Conservation (phyloP, 2,888 invertebrate genomes). For the Lasiommata megera region DNA sequence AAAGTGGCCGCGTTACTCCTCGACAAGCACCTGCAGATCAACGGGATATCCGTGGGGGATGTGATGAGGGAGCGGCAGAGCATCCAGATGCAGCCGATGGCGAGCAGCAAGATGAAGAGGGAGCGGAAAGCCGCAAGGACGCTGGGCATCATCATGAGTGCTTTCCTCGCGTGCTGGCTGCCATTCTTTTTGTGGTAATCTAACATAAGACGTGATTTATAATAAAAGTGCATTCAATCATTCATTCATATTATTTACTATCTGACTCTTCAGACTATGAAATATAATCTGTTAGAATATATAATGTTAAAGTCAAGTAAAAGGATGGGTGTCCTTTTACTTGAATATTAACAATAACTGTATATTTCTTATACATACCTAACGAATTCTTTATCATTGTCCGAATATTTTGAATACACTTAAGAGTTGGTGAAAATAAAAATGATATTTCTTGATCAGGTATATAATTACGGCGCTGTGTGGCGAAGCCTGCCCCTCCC, state of each 20-base stretch:
- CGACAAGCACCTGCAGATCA: constrained; percentile 94
- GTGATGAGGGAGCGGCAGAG: constrained; percentile 82
- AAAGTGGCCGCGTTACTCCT: constrained; percentile 93
- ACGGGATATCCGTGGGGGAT: constrained; percentile 89
- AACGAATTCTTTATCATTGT: too few species aligned
- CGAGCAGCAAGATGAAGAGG: constrained; percentile 92
- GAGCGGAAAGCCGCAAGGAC: constrained; percentile 96
- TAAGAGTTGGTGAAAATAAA: too few species aligned
- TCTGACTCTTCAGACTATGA: too few species aligned
- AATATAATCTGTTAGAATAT: too few species aligned
- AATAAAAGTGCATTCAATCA: too few species aligned
- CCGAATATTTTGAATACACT: too few species aligned
- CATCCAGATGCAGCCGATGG: constrained; percentile 87
- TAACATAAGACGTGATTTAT: too few species aligned
- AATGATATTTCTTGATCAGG: constrained; percentile 74
- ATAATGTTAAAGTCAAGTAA: too few species aligned
- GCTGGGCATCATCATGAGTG: constrained; percentile 97
- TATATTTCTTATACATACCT: too few species aligned
- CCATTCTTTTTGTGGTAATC: constrained; percentile 96
- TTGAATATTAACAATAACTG: too few species aligned
- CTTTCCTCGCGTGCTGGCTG: constrained; percentile 96
- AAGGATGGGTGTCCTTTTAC: too few species aligned
- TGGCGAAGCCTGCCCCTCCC: constrained; percentile 88
- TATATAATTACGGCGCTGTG: constrained; percentile 91
- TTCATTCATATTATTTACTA: too few species aligned